These are phyloP conservation scores for Poecilia wingei DNA, from an alignment of 2,797 vertebrate genomes.

Conservation along the genomic window DNA sequence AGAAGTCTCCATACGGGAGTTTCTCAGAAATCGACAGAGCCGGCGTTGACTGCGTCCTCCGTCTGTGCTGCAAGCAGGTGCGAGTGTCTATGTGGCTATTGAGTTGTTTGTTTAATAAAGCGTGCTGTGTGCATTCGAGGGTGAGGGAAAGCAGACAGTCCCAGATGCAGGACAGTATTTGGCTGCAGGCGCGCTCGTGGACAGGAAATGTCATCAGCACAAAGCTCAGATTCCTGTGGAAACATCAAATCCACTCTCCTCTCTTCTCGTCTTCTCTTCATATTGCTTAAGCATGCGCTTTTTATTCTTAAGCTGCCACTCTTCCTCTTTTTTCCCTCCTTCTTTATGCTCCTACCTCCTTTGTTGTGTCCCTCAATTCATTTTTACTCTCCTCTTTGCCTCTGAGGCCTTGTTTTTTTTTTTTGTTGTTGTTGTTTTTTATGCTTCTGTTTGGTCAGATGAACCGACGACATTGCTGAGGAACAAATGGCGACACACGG, in stretches of 20 bases:
- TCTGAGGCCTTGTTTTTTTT: background rate
- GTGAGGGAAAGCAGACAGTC: constrained; percentile 36
- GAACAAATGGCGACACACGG: constrained; percentile 54
- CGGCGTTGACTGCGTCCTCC: constrained; percentile 27
- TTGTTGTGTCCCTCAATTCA: constrained; percentile 3
- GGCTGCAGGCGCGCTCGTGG: constrained; percentile 25
- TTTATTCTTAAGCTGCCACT: constrained; percentile 3
- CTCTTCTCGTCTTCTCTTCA: constrained; percentile 8
- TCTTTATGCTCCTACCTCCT: constrained; percentile 7
- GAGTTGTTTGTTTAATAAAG: constrained; percentile 69
- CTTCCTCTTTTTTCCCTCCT: background rate
- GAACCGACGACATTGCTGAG: constrained; percentile 17
- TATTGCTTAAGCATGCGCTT: background rate
- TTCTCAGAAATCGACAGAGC: constrained; percentile 37
- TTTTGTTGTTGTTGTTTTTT: background rate
- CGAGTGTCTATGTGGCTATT: constrained; percentile 50
- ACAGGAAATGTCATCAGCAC: constrained; percentile 56
- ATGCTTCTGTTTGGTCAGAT: constrained; percentile 33
- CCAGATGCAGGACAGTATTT: constrained; percentile 47
- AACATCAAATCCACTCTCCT: constrained; percentile 27
- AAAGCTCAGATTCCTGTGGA: constrained; percentile 33
- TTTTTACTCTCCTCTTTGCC: background rate
- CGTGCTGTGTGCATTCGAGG: constrained; percentile 35
- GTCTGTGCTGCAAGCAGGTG: constrained; percentile 28
- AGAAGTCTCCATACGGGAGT: constrained; percentile 45